A percentile compares a stretch with the other conserved stretches of the same genome.
Conservation (phyloP, 1,140 invertebrate genomes). For the Drosophila subpulchrella region DNA sequence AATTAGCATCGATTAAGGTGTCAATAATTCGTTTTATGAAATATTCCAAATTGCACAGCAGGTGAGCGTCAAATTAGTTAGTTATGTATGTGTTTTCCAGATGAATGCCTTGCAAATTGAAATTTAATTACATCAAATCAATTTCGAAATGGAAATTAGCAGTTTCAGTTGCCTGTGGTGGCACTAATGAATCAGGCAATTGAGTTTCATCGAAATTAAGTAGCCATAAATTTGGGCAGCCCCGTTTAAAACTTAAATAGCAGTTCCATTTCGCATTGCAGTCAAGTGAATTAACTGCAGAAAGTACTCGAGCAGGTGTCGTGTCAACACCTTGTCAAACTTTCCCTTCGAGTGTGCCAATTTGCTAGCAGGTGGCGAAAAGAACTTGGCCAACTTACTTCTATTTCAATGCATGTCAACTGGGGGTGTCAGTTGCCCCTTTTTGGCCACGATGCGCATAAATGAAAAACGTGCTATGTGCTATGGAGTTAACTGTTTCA, state of each 20-base stretch:
- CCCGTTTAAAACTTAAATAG: background rate
- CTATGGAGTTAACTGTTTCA: constrained; percentile 49
- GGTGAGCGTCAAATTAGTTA: constrained; percentile 40
- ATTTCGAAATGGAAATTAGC: constrained; percentile 42
- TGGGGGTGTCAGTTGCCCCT: constrained; percentile 50
- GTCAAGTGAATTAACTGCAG: background rate
- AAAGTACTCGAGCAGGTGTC: constrained; percentile 29
- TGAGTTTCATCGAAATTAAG: constrained; percentile 34
- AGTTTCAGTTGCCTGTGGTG: constrained; percentile 3
- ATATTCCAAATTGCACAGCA: constrained; percentile 24
- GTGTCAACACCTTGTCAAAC: constrained; percentile 71
- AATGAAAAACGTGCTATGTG: constrained; percentile 75
- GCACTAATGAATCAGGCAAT: constrained; percentile 42
- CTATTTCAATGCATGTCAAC: constrained; percentile 70
- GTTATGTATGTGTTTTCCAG: constrained; percentile 36
- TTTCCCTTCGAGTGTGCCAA: constrained; percentile 58
- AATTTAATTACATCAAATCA: constrained; percentile 60
- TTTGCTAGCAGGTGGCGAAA: constrained; percentile 54
- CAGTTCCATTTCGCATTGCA: constrained; percentile 5
- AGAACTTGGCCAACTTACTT: constrained; percentile 50
- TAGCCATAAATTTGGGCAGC: constrained; percentile 4
- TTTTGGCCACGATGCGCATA: constrained; percentile 56
- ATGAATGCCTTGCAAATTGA: constrained; percentile 53
- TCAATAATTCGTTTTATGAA: constrained; percentile 47
- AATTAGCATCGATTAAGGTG: constrained; percentile 50